Evolutionary conservation across 2,888 invertebrate species (phyloP), one percentile per base, ranked within the genome.

Genomic region (Malachius bipustulatus): DNA sequence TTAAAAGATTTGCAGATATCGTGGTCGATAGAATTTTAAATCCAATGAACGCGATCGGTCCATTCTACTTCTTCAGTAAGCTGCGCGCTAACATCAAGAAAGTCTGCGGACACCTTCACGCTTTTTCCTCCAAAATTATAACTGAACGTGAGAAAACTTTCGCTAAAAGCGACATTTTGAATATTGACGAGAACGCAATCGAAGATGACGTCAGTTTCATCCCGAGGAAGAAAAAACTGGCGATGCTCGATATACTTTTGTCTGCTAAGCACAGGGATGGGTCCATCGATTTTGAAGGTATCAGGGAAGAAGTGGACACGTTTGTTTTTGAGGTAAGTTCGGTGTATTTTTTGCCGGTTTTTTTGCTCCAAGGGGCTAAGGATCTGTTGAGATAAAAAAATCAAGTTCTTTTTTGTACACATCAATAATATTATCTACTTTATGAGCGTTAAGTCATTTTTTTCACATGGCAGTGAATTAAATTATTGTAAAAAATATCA

Each of bases 111-210:
- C n/a, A 12, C 14, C 30, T 30, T 14, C 30, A 30, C 6, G 14
- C 11, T 2, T 30, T 30, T 30, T 12, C 30, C 3, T 11, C 11
- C n/a, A 30, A 13, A 4, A 14, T 30, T 30, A 30, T 30, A 12
- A 13, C 4, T 4, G 14, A 30, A 4, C 11, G 30, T 12, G 14
- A 30, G 4, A 30, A 13, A 4, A n/a, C 30, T 30, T 30, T 30
- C 14, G 4, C 11, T 4, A 10, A 11, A 3, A 12, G 12, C 30
- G 14, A 4, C n/a, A 12, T 13, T 30, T 13, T n/a, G n/a, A n/a
- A n/a, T n/a, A n/a, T n/a, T n/a, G n/a, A n/a, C n/a, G n/a, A 30
- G n/a, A 13, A 3, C 14, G 11, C 30, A 13, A 4, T 4, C 4
- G 14, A 30, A 10, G 14, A 30, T 2, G 4, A 30, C n/a, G 11